Percentiles rank a stretch among this genome's conserved stretches.
phyloP scores from a whole-genome alignment of 2,113 vertebrate species.

The Callospermophilus lateralis region DNA sequence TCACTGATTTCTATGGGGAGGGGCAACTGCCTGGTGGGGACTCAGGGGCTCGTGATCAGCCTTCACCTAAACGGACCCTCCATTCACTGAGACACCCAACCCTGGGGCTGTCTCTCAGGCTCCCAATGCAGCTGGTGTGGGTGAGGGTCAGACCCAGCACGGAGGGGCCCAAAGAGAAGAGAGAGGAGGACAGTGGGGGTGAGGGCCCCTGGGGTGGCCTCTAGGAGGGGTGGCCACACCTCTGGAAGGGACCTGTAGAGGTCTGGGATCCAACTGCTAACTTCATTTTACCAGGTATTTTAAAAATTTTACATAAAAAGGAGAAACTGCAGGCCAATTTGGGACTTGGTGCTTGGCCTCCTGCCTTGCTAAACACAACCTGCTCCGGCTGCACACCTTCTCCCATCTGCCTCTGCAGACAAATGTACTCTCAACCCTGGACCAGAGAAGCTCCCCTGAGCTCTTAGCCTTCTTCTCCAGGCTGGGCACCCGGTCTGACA shows the following conservation, averaged over 20 bases:
- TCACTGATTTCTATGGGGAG: neutral
- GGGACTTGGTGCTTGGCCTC: neutral
- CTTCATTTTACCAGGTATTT: neutral
- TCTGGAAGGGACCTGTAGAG: neutral
- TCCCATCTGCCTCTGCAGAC: neutral
- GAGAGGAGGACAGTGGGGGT: accelerated
- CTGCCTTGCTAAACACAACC: neutral
- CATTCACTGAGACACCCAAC: neutral
- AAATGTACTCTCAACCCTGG: accelerated
- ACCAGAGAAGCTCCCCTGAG: neutral
- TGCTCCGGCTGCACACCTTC: neutral
- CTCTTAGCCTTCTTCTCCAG: neutral
- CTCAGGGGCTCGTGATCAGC: neutral
- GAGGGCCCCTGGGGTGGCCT: neutral
- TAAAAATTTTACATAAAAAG: neutral
- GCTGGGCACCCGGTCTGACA: neutral
- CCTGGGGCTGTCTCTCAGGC: neutral
- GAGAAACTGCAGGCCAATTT: neutral
- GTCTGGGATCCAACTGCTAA: neutral
- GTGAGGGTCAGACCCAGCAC: neutral
- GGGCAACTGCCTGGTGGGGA: neutral
- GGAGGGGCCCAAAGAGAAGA: neutral
- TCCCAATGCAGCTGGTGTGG: neutral
- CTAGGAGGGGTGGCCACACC: neutral
- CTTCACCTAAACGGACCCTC: neutral